These are phyloP conservation scores for Ophioninae sp. DNA, from an alignment of 2,888 invertebrate genomes.

Conservation along the genomic window DNA sequence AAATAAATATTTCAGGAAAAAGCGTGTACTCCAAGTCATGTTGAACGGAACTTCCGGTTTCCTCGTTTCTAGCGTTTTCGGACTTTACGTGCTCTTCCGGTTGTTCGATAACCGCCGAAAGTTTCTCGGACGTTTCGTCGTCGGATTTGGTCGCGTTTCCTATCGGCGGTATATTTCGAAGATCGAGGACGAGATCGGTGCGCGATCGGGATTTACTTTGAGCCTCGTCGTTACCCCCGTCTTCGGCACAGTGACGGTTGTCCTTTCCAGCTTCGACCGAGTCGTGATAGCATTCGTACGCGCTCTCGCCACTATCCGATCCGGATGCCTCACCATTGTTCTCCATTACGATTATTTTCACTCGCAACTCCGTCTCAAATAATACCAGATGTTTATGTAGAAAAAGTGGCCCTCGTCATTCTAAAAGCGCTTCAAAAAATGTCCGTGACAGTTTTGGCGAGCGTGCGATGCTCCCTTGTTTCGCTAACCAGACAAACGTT, in stretches of 20 bases:
- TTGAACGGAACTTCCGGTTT: conserved; percentile 11
- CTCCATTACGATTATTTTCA: conserved; percentile 36
- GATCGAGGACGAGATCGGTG: conserved; percentile 61
- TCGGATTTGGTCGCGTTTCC: conserved; percentile 58
- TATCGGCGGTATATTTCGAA: conserved; percentile 57
- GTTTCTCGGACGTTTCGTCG: conserved; percentile 66
- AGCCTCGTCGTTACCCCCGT: not conserved
- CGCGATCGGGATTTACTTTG: conserved; percentile 33
- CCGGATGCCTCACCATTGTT: conserved; percentile 44
- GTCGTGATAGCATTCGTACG: conserved; percentile 53
- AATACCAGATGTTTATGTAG: conserved; percentile 6
- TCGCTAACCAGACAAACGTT: not conserved
- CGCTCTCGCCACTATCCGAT: conserved; percentile 44
- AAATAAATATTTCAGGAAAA: not conserved
- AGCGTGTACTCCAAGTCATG: conserved; percentile 23
- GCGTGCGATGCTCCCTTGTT: conserved; percentile 28
- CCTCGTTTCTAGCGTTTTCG: conserved; percentile 11
- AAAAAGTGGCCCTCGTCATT: conserved; percentile 31
- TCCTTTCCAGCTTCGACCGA: conserved; percentile 44
- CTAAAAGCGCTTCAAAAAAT: conserved; percentile 23
- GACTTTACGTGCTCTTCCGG: conserved; percentile 63
- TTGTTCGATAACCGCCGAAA: conserved; percentile 67
- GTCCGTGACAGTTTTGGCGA: conserved; percentile 12
- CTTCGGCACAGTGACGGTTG: conserved; percentile 12
- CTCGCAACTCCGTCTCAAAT: not conserved